Evolutionary conservation across 2,888 invertebrate genomes (phyloP), one percentile per base, ranked within the genome.

Genomic region (Julus scandinavius): DNA sequence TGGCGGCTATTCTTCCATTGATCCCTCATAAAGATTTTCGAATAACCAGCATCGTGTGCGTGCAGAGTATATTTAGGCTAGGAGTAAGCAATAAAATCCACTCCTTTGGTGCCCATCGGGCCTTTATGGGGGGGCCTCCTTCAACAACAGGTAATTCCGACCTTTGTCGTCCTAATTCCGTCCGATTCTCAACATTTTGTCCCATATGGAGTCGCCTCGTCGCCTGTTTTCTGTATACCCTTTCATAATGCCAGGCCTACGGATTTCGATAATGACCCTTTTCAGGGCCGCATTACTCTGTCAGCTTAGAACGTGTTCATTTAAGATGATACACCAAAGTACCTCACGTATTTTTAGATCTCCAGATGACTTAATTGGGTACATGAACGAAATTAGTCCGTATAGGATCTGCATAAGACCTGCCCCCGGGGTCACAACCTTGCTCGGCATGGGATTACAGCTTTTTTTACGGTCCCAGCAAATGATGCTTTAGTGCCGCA

Each of bases 1-100:
- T 72, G 72, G 72, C 29, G 72, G 72, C 72, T 7, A 72, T 72
- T 72, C 72, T 72, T 72, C 13, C 72, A 29, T 72, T 29, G 72
- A 72, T 72, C 72, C 72, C 72, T 29, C 72, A 72, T 72, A 72
- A 72, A 72, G 72, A 72, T 72, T 72, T 72, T 72, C 72, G 72
- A 29, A 63, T n/a, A 11, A 2, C 29, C 15, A 63, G 17, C 6
- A n/a, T 54, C n/a, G 17, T n/a, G 58, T 63, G 58, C 58, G 58
- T 63, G 58, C n/a, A 9, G 29, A 72, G 72, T 72, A 72, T 29
- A 72, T 72, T 72, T 72, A 9, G 72, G 63, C 54, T 11, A 13
- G 54, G 11, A 54, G 17, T 17, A 54, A 3, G 54, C 72, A 72
- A 72, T 72, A 72, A 72, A 72, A 72, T 72, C 29, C 72, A 72